Evolutionary conservation across 2,113 vertebrate species (phyloP).

Genomic region (Plestiodon gilberti): DNA sequence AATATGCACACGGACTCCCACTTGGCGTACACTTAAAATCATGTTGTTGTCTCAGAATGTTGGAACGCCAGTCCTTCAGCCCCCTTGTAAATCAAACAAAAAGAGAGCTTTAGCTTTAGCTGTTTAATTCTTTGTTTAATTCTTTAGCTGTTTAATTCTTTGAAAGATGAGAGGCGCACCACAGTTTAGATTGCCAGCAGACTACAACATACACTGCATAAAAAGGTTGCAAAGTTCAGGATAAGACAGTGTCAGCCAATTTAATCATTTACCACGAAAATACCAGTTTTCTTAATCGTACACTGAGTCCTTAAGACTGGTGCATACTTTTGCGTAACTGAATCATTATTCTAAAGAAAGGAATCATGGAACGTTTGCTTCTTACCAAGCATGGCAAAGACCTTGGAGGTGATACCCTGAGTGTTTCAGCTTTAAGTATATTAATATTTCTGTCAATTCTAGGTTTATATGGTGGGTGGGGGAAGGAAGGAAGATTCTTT

Average conservation of each 20-base stretch:
- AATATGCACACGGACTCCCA: not conserved
- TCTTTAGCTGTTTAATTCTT: slow-evolving; percentile 59
- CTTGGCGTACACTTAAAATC: slow-evolving; percentile 5
- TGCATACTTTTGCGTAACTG: slow-evolving; percentile 69
- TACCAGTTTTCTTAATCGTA: slow-evolving; percentile 73
- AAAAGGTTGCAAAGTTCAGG: slow-evolving; percentile 76
- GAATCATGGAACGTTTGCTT: slow-evolving; percentile 56
- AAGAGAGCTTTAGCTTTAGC: slow-evolving; percentile 60
- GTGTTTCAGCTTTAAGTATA: slow-evolving; percentile 35
- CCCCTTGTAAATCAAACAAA: slow-evolving; percentile 52
- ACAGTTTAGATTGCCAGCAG: slow-evolving; percentile 65
- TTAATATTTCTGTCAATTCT: slow-evolving; percentile 44
- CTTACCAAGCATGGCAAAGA: slow-evolving; percentile 59
- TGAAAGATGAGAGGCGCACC: slow-evolving; percentile 62
- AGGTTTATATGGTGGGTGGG: not conserved
- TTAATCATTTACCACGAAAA: slow-evolving; percentile 76
- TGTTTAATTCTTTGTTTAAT: slow-evolving; percentile 63
- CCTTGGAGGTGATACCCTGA: slow-evolving; percentile 41
- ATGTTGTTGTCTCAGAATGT: slow-evolving; percentile 36
- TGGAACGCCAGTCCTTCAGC: slow-evolving; percentile 39
- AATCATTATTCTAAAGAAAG: slow-evolving; percentile 65
- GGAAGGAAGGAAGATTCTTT: slow-evolving; percentile 24
- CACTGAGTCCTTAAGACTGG: slow-evolving; percentile 57
- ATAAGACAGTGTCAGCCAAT: slow-evolving; percentile 73
- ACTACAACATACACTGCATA: slow-evolving; percentile 50